These are phyloP conservation scores for Opisthocomus hoazin DNA, from an alignment of 2,113 vertebrate species.

Conservation along the genomic window DNA sequence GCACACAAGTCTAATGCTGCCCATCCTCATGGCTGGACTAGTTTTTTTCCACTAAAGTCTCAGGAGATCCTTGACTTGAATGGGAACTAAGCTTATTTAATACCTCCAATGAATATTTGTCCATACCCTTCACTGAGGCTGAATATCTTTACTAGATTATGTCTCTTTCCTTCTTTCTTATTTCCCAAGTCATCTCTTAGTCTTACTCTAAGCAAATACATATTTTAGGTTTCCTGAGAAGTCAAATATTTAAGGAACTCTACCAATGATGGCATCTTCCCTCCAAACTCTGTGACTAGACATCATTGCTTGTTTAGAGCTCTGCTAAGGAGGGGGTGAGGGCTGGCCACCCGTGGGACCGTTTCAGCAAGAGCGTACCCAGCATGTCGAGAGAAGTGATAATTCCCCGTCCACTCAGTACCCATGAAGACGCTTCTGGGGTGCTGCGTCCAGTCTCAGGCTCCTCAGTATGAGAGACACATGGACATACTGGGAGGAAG, in stretches of 20 bases:
- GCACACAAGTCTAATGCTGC: not conserved
- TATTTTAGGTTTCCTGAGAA: not conserved
- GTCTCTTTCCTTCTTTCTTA: not conserved
- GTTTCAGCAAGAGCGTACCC: not conserved
- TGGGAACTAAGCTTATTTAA: not conserved
- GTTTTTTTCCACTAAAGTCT: not conserved
- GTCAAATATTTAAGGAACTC: not conserved
- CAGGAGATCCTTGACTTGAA: not conserved
- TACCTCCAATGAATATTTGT: not conserved
- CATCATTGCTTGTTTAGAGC: not conserved
- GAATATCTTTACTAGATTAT: not conserved
- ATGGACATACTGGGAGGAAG: not conserved
- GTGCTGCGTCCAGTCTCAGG: not conserved
- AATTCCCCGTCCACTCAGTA: not conserved
- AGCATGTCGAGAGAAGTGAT: fast-evolving
- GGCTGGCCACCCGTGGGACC: not conserved
- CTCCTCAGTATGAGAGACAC: not conserved
- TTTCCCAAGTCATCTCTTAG: not conserved
- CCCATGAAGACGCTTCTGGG: not conserved
- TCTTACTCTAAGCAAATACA: not conserved
- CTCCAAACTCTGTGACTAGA: not conserved
- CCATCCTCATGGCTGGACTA: not conserved
- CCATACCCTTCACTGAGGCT: not conserved
- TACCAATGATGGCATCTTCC: not conserved
- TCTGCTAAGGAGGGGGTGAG: not conserved